Percentiles rank a stretch among this genome's conserved stretches.
phyloP scores from a whole-genome alignment of 92 coral and sea anemone genomes.

The Epizoanthus rinbou region DNA sequence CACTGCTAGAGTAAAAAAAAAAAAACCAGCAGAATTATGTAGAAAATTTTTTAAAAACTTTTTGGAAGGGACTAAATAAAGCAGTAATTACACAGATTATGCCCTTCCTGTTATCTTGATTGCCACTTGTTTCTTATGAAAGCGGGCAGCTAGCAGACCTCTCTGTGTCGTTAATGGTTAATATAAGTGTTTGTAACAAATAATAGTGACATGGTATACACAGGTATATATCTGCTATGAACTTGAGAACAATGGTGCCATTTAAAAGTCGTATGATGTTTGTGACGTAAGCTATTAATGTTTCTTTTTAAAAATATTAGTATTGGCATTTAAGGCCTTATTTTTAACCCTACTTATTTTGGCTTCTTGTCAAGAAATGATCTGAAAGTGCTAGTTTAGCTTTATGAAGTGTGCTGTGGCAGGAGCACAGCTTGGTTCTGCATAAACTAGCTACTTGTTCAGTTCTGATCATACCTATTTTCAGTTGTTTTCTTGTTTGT shows the following conservation, averaged over 20 bases:
- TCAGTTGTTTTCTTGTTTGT: too few species aligned
- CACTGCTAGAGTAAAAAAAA: neutral
- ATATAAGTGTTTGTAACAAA: too few species aligned
- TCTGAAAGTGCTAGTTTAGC: too few species aligned
- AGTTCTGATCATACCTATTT: too few species aligned
- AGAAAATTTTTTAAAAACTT: too few species aligned
- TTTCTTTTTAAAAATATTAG: slow-evolving; percentile 1
- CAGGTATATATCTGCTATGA: neutral
- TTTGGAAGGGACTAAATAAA: neutral
- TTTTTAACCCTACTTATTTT: neutral
- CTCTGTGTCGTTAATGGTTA: too few species aligned
- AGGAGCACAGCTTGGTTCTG: too few species aligned
- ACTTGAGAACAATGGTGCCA: neutral
- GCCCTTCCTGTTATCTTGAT: neutral
- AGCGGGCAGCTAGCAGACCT: neutral
- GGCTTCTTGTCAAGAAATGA: slow-evolving; percentile 1
- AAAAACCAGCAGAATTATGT: too few species aligned
- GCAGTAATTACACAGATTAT: neutral
- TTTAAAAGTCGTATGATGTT: neutral
- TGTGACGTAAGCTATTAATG: slow-evolving; percentile 6
- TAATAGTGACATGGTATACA: too few species aligned
- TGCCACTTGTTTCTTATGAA: too few species aligned
- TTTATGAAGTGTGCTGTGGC: too few species aligned
- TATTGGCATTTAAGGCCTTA: neutral
- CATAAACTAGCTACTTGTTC: too few species aligned